A percentile compares a stretch with the other conserved stretches of the same genome.
Conservation (phyloP, 2,113 vertebrate species). For the Archocentrus centrarchus region DNA sequence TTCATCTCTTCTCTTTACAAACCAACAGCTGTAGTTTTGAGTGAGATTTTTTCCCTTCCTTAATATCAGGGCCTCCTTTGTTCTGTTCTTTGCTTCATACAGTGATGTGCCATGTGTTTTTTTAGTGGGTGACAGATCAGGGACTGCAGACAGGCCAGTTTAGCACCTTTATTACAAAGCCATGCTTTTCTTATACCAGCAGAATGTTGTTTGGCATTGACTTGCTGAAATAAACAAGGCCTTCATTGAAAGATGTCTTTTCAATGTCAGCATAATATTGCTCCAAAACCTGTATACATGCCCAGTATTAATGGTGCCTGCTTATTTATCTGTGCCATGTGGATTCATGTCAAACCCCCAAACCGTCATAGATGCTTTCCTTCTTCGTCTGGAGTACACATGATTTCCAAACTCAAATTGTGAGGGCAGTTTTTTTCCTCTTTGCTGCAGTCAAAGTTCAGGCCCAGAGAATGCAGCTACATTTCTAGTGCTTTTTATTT, state of each 20-base stretch:
- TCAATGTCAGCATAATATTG: background rate
- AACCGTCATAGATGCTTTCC: background rate
- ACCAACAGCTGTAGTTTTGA: background rate
- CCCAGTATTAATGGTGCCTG: background rate
- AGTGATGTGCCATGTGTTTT: background rate
- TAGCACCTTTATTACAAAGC: too few species aligned
- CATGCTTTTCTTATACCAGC: background rate
- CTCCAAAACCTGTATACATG: background rate
- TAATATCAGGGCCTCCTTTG: background rate
- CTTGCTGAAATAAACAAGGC: background rate
- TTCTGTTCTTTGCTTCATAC: background rate
- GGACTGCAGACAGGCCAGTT: too few species aligned
- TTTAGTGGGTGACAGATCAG: background rate
- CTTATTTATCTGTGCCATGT: background rate
- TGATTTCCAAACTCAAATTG: background rate
- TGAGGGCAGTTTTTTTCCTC: slow-evolving; percentile 1
- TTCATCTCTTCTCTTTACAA: background rate
- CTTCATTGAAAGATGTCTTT: background rate
- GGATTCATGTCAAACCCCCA: background rate
- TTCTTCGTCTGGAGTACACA: background rate
- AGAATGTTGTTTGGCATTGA: background rate
- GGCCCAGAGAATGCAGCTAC: background rate
- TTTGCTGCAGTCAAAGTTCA: background rate
- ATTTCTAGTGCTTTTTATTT: background rate
- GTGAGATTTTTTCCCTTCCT: background rate